Evolutionary conservation across 2,888 invertebrate species (phyloP).

Genomic region (Caenorhabditis macrosperma): DNA sequence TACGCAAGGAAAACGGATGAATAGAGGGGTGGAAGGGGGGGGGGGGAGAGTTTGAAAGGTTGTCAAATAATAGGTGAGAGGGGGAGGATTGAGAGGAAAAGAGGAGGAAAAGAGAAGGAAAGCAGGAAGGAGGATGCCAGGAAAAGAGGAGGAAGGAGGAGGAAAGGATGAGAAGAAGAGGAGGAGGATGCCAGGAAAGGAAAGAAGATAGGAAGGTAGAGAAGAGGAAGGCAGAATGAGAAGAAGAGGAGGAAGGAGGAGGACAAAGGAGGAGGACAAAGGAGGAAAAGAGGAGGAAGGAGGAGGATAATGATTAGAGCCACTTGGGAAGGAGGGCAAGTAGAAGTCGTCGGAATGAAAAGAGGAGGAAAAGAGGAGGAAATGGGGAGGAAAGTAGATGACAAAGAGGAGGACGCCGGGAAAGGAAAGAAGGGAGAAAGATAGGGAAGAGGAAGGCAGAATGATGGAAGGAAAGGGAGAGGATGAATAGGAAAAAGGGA

Average conservation of each 20-base stretch:
- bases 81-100: not conserved
- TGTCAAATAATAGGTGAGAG: constrained; percentile 13
- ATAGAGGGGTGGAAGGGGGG: not conserved
- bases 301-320: too few species aligned
- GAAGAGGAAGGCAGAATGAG: too few species aligned
- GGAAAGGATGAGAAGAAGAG: not conserved
- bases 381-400: not conserved
- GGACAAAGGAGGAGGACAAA: too few species aligned
- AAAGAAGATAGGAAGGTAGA: not conserved
- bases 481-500: too few species aligned
- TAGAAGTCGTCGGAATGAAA: not conserved
- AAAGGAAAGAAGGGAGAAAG: too few species aligned
- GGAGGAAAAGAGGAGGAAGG: too few species aligned
- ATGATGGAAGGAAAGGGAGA: too few species aligned
- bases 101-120: not conserved
- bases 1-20: constrained; percentile 21
- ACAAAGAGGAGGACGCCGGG: too few species aligned
- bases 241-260: too few species aligned
- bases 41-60: constrained; percentile 10
- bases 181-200: not conserved
- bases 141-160: constrained; percentile 5
- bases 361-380: not conserved
- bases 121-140: too few species aligned
- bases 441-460: too few species aligned
- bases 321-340: too few species aligned